These are phyloP conservation scores for Cyclopterus lumpus DNA, from an alignment of 2,797 vertebrate genomes.

Conservation along the genomic window DNA sequence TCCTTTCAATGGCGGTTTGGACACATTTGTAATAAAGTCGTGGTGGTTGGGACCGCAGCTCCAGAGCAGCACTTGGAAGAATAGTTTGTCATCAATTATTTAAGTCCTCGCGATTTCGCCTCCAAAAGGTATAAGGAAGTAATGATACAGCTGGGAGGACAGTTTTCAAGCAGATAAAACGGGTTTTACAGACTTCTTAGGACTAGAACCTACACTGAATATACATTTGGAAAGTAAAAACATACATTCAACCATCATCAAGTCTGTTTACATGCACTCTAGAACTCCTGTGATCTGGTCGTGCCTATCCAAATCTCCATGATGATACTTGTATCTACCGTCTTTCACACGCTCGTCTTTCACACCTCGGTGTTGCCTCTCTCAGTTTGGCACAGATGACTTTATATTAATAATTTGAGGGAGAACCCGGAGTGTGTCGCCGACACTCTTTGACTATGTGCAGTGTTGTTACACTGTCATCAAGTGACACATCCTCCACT, in stretches of 20 bases:
- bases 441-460: not conserved
- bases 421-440: not conserved
- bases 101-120: conserved; percentile 29
- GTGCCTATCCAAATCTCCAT: not conserved
- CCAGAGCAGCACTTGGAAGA: conserved; percentile 54
- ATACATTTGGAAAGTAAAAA: not conserved
- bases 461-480: not conserved
- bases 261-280: not conserved
- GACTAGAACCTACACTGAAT: not conserved
- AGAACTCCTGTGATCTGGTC: not conserved
- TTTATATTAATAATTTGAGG: not conserved
- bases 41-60: conserved; percentile 31
- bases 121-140: conserved; percentile 32
- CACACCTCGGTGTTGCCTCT: not conserved
- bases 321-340: not conserved
- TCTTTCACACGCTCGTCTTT: not conserved
- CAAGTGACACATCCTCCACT: not conserved
- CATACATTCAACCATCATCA: not conserved
- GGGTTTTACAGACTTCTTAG: conserved; percentile 19
- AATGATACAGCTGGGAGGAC: conserved; percentile 51
- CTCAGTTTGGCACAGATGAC: not conserved
- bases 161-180: conserved; percentile 48
- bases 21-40: conserved; percentile 30
- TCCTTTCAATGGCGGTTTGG: conserved; percentile 26
- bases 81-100: conserved; percentile 66